phyloP scores from a whole-genome alignment of 2,797 vertebrate genomes.

The Chaetodon trifasciatus region DNA sequence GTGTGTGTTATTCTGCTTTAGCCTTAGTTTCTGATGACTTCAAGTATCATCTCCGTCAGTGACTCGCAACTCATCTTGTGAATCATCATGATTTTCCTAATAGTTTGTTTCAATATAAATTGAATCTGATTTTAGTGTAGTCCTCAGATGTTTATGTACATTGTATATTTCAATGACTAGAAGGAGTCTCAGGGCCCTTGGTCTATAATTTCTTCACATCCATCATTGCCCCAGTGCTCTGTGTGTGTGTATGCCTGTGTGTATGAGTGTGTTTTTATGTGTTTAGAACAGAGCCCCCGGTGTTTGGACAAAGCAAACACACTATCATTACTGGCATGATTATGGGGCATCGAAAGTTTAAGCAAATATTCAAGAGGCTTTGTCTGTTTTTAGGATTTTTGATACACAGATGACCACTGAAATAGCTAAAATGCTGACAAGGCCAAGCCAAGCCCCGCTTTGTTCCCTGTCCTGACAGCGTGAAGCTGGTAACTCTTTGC shows the following conservation, averaged over 20 bases:
- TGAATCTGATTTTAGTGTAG: conserved; percentile 39
- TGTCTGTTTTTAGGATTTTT: conserved; percentile 81
- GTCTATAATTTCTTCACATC: conserved; percentile 74
- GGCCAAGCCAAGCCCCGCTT: conserved; percentile 61
- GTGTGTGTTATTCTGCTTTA: conserved; percentile 7
- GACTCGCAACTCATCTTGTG: conserved; percentile 16
- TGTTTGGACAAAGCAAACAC: conserved; percentile 81
- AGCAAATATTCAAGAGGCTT: conserved; percentile 83
- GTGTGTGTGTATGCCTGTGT: conserved; percentile 41
- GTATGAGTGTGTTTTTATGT: conserved; percentile 64
- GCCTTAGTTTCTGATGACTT: conserved; percentile 1
- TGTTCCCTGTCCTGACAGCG: conserved; percentile 71
- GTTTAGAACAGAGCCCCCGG: conserved; percentile 73
- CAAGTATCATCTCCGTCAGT: conserved; percentile 9
- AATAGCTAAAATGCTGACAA: conserved; percentile 71
- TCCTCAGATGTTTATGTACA: conserved; percentile 40
- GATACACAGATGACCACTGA: conserved; percentile 75
- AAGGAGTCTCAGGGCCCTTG: conserved; percentile 36
- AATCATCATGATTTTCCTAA: conserved; percentile 35
- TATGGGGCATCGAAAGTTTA: conserved; percentile 83
- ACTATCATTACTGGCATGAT: conserved; percentile 84
- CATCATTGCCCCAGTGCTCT: conserved; percentile 55
- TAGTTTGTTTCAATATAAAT: conserved; percentile 34
- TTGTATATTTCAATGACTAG: conserved; percentile 52
- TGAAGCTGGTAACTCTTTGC: conserved; percentile 76